Base-by-base conservation (phyloP, 2,888 invertebrate genomes). In the Lepidocyrtoides sp. region DNA sequence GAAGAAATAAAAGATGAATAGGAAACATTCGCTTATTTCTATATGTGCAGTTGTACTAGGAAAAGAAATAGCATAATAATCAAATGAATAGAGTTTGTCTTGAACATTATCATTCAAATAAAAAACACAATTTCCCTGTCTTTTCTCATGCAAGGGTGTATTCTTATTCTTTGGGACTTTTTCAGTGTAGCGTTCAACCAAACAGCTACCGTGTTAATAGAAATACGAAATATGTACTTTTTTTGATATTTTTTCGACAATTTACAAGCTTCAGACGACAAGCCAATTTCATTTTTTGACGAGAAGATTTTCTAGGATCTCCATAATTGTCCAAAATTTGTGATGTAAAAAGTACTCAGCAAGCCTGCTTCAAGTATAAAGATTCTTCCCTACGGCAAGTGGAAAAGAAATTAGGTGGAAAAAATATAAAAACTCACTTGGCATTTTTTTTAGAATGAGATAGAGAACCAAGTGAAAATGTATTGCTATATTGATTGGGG, bases 271-370 rank as follows among this genome's bases (percentile, higher is more conserved):
- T 36, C 36, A 36, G 36, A 36, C 36, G 36, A 36, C 0, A 3
- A 51, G n/a, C 51, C n/a, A 51, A 51, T 57, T 57, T 26, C 57
- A 23, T 57, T 26, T 23, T 4, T 23, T 0, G 7, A 57, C 57
- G 51, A 57, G 57, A 57, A 12, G 57, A 57, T 57, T 57, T 57
- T 17, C 57, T n/a, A 7, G 57, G 57, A 57, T 57, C 57, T 57
- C 20, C 57, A 57, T 57, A 57, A 57, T 57, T 57, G 57, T 57
- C 57, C 23, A 57, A 8, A 57, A 17, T 57, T 36, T 36, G 36
- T 36, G 7, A 7, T 36, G 7, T 4, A 36, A 36, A 7, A 36
- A 36, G 36, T 7, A n/a, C n/a, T n/a, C n/a, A n/a, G n/a, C n/a
- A n/a, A n/a, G n/a, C n/a, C n/a, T n/a, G n/a, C n/a, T n/a, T n/a